A percentile compares a stretch with the other conserved stretches of the same genome.
Evolutionary conservation across 2,113 vertebrate genomes (phyloP).

Genomic region (Psittacus erithacus): DNA sequence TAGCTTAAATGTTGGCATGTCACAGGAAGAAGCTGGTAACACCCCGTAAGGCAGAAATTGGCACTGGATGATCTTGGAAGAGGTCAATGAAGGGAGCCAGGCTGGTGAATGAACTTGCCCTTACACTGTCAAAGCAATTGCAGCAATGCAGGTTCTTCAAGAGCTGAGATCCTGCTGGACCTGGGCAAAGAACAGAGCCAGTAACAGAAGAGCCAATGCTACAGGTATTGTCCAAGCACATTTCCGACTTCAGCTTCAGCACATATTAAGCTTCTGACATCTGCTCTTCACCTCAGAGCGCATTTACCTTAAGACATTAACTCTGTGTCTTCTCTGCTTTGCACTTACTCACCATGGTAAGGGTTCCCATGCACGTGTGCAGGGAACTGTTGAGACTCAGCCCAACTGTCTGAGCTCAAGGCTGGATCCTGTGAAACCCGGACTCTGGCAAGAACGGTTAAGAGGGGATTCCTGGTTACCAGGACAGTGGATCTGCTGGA

Average conservation of each 20-base stretch:
- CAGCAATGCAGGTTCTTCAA: background rate
- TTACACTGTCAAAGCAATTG: background rate
- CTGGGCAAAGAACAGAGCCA: background rate
- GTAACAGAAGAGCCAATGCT: background rate
- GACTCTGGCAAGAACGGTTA: accelerated
- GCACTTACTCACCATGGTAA: accelerated
- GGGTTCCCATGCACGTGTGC: background rate
- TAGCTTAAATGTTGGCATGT: background rate
- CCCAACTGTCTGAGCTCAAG: background rate
- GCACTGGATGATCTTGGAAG: background rate
- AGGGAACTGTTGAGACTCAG: background rate
- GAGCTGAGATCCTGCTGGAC: background rate
- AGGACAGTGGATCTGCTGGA: background rate
- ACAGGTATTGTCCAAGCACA: background rate
- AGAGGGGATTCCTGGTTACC: background rate
- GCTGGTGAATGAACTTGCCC: background rate
- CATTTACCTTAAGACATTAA: background rate
- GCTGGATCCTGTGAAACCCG: background rate
- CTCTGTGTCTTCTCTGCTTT: background rate
- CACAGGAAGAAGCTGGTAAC: background rate
- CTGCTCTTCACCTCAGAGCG: background rate
- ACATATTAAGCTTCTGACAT: background rate
- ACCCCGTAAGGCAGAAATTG: background rate
- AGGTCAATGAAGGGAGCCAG: background rate
- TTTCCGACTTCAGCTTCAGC: background rate